Evolutionary conservation across 2,113 vertebrate species (phyloP).

Genomic region (Pleuronectes platessa): DNA sequence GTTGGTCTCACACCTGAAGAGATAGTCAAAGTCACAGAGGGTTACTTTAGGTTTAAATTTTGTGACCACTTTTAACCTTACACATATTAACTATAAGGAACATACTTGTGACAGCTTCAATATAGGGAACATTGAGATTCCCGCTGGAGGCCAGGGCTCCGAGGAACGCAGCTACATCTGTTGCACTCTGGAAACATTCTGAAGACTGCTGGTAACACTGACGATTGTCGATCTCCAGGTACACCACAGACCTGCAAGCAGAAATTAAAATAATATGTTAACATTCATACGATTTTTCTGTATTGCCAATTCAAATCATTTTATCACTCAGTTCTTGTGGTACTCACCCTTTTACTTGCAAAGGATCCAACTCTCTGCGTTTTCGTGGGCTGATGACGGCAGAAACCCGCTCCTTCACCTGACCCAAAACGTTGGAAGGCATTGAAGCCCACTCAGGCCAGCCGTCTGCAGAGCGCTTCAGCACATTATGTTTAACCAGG

Average conservation of each 20-base stretch:
- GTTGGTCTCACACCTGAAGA: conserved; percentile 86
- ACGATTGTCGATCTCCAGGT: conserved; percentile 97
- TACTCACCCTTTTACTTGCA: conserved; percentile 90
- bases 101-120: conserved; percentile 96
- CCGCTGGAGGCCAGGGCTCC: conserved; percentile 94
- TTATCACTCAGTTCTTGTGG: not conserved
- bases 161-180: conserved; percentile 94
- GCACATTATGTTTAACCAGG: conserved; percentile 90
- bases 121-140: conserved; percentile 95
- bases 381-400: conserved; percentile 76
- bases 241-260: conserved; percentile 89
- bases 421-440: conserved; percentile 79
- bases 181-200: conserved; percentile 95
- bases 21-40: conserved; percentile 31
- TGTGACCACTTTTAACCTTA: not conserved
- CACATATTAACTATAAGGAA: conserved; percentile 14
- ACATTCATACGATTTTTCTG: not conserved
- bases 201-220: conserved; percentile 93
- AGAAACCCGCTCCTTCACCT: conserved; percentile 82
- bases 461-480: conserved; percentile 85
- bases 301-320: not conserved
- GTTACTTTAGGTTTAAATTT: not conserved
- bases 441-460: conserved; percentile 82
- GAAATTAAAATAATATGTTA: conserved; percentile 49
- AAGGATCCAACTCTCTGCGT: conserved; percentile 90